phyloP scores from a whole-genome alignment of 1,140 invertebrate species.

The Venustaconcha ellipsiformis region DNA sequence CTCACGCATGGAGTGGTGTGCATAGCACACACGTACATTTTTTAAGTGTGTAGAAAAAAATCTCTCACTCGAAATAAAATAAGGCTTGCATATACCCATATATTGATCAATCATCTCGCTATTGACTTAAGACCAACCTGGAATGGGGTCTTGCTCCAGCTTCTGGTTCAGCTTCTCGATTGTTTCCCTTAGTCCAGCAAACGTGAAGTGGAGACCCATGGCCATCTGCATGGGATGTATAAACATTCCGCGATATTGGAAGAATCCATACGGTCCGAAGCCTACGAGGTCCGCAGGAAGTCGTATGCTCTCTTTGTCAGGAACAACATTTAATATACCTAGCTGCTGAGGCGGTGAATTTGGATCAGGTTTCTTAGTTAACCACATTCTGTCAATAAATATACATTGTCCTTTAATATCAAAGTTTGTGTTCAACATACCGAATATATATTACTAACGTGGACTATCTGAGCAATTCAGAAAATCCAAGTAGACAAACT shows the following conservation, averaged over 20 bases:
- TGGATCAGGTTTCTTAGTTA: conserved; percentile 25
- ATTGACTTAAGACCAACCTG: conserved; percentile 2
- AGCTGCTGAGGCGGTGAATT: conserved; percentile 30
- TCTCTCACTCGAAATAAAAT: conserved; percentile 3
- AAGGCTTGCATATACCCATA: conserved; percentile 5
- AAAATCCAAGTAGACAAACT: too few relatives aligned
- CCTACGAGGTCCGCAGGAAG: neutral
- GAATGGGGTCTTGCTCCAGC: conserved; percentile 6
- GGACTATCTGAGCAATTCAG: too few relatives aligned
- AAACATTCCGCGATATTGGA: neutral
- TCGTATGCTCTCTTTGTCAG: conserved; percentile 26
- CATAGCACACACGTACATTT: conserved; percentile 10
- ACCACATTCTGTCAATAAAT: conserved; percentile 28
- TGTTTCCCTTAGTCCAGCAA: conserved; percentile 10
- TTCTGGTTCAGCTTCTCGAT: conserved; percentile 4
- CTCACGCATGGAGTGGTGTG: neutral
- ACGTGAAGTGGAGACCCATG: conserved; percentile 2
- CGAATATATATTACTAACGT: too few relatives aligned
- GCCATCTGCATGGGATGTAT: neutral
- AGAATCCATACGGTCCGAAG: neutral
- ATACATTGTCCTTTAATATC: too few relatives aligned
- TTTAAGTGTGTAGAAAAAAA: conserved; percentile 16
- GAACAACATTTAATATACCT: conserved; percentile 29
- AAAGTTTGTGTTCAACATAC: too few relatives aligned
- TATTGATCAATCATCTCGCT: conserved; percentile 5